Conservation (phyloP, 2,797 vertebrate genomes). For the Mormyrus hasselquistii region DNA sequence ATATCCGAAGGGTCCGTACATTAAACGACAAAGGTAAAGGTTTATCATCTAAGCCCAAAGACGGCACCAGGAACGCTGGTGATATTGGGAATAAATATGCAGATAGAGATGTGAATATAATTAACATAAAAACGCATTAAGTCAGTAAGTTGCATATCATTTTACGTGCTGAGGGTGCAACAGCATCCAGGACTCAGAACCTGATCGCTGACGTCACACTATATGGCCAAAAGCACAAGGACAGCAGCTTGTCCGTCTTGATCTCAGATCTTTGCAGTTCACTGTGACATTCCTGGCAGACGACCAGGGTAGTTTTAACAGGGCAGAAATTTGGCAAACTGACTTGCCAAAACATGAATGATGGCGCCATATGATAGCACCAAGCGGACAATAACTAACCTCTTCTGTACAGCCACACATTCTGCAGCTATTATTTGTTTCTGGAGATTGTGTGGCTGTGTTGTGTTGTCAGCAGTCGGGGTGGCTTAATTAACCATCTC, state of each 20-base stretch:
- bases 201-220: neutral
- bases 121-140: neutral
- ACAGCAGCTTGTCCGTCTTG: neutral
- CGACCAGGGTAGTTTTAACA: neutral
- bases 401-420: neutral
- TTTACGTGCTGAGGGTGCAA: neutral
- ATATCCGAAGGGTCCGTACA: neutral
- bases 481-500: neutral
- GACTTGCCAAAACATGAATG: neutral
- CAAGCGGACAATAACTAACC: neutral
- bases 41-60: neutral
- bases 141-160: neutral
- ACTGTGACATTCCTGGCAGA: neutral
- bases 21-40: neutral
- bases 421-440: neutral
- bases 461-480: neutral
- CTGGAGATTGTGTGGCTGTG: neutral
- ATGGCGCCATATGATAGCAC: neutral
- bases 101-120: neutral
- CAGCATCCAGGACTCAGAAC: neutral
- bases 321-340: neutral
- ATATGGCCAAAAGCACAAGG: neutral
- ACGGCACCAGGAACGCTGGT: neutral
- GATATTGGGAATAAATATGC: neutral
- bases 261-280: neutral